Base-by-base conservation (phyloP, 2,113 vertebrate genomes). In the Turdus rufiventris region DNA sequence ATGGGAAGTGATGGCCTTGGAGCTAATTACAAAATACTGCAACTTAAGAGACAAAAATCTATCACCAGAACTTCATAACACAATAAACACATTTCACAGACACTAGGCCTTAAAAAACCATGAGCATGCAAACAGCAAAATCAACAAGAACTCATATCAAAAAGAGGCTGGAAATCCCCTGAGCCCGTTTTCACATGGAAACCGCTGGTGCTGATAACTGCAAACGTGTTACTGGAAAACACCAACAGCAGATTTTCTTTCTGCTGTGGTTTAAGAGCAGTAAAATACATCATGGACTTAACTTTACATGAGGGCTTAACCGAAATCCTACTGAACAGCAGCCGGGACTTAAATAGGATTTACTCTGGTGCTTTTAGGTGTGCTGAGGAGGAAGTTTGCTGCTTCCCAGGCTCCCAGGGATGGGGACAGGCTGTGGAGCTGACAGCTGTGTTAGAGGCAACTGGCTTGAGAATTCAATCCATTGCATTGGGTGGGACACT, bases 111-210 rank as follows among this genome's bases (percentile, higher is more conserved):
- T 45, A 17, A 42, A 82, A 77, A 80, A 70, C 21, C 28, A 57
- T 2, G 24, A 70, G 34, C 42, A 62, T 81, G 48, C 56, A 91
- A 89, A 63, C 14, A 89, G 42, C 45, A 50, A 80, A 85, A 70
- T 53, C 50, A 60, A 73, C 0, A 3, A 58, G 79, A 89, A 70
- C 19, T 72, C 2, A 0, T 5, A 43, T 65, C 61, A 89, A 58
- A 45, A 83, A 76, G 48, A 61, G 60, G 24, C 9, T 67, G 76
- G 60, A 94, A 92, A 77, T 87, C 51, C 76, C 87, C 84, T 34
- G 34, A 34, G 48, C 68, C 51, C 34, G 21, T 75, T 89, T 73
- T 51, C 51, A 42, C 38, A 8, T 2, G 26, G 53, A 88, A 96
- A 61, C 6, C 26, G 2, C 38, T 12, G 43, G 29, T 82, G 71